Evolutionary conservation across 2,113 vertebrate genomes (phyloP), one percentile per base, ranked within the genome.

Genomic region (Spermophilus dauricus): DNA sequence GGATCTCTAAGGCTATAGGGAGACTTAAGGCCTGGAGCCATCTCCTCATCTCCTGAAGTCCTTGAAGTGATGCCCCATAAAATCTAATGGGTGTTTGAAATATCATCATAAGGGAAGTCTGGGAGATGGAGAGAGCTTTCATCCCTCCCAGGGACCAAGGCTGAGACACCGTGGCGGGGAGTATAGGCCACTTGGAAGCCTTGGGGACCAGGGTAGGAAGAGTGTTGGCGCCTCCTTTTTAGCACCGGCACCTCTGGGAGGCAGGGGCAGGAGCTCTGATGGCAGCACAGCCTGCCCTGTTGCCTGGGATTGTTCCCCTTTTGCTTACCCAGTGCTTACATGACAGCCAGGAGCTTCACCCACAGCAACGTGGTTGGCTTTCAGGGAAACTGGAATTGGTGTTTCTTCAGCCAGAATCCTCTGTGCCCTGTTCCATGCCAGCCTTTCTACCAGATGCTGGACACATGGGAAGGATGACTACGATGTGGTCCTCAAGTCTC

Each of bases 1-100:
- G 56, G 56, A 22, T 58, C 20, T 58, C 20, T 58, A 58, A 88
- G 17, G 32, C 48, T 10, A 1, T 2, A 39, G 56, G 45, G 70
- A 81, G 14, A 20, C 42, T 77, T 13, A 24, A 51, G 65, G 48
- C 58, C 48, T 72, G 75, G 76, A 28, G 17, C 39, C 58, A 78
- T 16, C 17, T 9, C 67, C 87, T 83, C 45, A 42, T 88, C 94
- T 91, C 67, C 75, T 51, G 45, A 8, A 39, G 69, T 37, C 86
- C 86, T 76, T 37, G 83, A 89, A 92, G 86, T 63, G 42, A 67
- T 1, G 28, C 8, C 70, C 70, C 94, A 90, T 97, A 95, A 97
- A 97, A 86, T 86, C 85, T 92, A 97, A 97, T 96, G 93, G 85
- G 51, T 91, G 77, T 96, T 86, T 95, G 96, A 97, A 93, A 73